Conservation (phyloP, 2,797 vertebrate genomes). For the Columba guinea region DNA sequence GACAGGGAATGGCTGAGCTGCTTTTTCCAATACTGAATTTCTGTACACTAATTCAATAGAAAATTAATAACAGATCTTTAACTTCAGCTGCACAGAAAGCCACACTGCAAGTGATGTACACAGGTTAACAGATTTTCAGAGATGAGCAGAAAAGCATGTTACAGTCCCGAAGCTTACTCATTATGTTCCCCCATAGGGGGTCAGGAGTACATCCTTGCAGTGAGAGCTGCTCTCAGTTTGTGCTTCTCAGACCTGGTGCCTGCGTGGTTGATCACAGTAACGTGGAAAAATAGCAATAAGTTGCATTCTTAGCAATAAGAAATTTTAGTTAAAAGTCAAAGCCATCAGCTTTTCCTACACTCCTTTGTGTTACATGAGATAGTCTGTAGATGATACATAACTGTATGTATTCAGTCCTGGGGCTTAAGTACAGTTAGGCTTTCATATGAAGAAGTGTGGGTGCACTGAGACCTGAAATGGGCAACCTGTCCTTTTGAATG, state of each 20-base stretch:
- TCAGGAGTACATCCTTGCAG: neutral
- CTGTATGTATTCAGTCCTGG: neutral
- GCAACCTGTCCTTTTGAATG: neutral
- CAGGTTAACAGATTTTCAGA: neutral
- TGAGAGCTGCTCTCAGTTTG: neutral
- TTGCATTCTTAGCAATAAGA: neutral
- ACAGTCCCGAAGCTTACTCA: neutral
- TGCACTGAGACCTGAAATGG: neutral
- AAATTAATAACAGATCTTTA: neutral
- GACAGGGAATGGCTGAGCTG: neutral
- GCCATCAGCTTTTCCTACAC: neutral
- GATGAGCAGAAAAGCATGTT: neutral
- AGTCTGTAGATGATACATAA: neutral
- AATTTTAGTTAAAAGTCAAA: neutral
- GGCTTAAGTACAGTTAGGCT: neutral
- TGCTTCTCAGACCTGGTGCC: neutral
- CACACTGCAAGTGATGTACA: neutral
- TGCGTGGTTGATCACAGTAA: neutral
- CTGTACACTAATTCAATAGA: neutral
- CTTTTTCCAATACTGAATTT: neutral
- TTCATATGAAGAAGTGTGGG: neutral
- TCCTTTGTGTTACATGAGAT: neutral
- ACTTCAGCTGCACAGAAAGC: neutral
- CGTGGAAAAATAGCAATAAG: neutral
- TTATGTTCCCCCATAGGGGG: accelerated